Conservation (phyloP, 2,113 vertebrate species). For the Petromus typicus region DNA sequence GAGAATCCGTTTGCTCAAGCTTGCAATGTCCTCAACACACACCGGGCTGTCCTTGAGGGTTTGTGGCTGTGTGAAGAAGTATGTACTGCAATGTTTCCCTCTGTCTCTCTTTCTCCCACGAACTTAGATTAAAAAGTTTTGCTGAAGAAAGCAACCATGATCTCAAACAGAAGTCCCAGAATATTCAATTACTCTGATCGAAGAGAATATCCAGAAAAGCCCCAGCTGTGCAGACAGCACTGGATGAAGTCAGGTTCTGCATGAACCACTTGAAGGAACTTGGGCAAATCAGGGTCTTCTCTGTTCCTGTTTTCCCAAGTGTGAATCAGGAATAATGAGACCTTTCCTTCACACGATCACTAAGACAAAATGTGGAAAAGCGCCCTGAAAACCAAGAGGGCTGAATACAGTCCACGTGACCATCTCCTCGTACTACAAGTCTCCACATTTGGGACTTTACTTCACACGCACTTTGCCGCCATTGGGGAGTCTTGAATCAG, state of each 20-base stretch:
- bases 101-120: background rate
- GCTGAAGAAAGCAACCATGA: constrained; percentile 25
- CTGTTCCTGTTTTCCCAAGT: constrained; percentile 7
- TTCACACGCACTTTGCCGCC: background rate
- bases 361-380: constrained; percentile 10
- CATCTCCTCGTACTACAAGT: background rate
- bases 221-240: background rate
- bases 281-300: constrained; percentile 11
- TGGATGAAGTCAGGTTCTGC: background rate
- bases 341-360: background rate
- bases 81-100: background rate
- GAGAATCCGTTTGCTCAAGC: background rate
- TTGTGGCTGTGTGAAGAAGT: background rate
- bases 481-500: background rate
- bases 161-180: constrained; percentile 45
- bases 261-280: background rate
- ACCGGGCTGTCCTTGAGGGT: constrained; percentile 1
- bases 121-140: constrained; percentile 45
- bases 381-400: background rate
- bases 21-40: background rate
- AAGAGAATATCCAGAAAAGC: constrained; percentile 38
- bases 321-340: background rate
- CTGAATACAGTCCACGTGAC: background rate
- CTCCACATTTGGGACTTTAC: background rate
- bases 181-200: constrained; percentile 36